These are phyloP conservation scores for Tachina fera DNA, from an alignment of 2,888 invertebrate genomes.

Conservation along the genomic window DNA sequence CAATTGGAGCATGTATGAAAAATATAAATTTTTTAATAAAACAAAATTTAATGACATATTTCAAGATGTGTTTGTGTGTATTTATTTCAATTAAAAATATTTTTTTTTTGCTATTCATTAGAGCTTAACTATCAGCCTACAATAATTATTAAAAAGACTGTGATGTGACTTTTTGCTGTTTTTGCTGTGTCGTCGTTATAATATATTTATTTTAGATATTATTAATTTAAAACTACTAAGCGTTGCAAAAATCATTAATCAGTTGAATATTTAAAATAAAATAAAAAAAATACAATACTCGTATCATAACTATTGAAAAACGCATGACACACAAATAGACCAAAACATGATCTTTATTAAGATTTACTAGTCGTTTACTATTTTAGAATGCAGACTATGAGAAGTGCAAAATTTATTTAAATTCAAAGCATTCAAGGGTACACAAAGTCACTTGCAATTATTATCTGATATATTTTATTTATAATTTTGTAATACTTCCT, in stretches of 20 bases:
- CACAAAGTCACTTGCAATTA: constrained; percentile 61
- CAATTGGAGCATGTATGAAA: constrained; percentile 36
- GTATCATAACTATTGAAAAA: constrained; percentile 27
- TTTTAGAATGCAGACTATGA: background rate
- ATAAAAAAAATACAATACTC: constrained; percentile 16
- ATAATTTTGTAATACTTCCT: constrained; percentile 24
- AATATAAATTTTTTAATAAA: background rate
- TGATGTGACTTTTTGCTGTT: background rate
- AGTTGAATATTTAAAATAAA: constrained; percentile 31
- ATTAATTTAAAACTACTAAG: constrained; percentile 42
- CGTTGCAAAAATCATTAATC: constrained; percentile 17
- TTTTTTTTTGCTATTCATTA: constrained; percentile 33
- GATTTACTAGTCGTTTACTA: constrained; percentile 7
- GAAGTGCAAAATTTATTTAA: constrained; percentile 24
- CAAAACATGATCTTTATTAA: background rate
- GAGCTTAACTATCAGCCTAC: constrained; percentile 57
- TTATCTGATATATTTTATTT: constrained; percentile 40
- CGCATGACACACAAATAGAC: constrained; percentile 14
- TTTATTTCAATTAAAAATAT: constrained; percentile 20
- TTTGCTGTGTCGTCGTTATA: background rate
- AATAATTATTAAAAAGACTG: constrained; percentile 24
- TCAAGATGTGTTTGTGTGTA: background rate
- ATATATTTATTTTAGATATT: background rate
- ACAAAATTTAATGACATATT: constrained; percentile 3
- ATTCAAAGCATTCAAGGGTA: constrained; percentile 58